Evolutionary conservation across 2,113 vertebrate genomes (phyloP), one percentile per base, ranked within the genome.

Genomic region (Lepus europaeus): DNA sequence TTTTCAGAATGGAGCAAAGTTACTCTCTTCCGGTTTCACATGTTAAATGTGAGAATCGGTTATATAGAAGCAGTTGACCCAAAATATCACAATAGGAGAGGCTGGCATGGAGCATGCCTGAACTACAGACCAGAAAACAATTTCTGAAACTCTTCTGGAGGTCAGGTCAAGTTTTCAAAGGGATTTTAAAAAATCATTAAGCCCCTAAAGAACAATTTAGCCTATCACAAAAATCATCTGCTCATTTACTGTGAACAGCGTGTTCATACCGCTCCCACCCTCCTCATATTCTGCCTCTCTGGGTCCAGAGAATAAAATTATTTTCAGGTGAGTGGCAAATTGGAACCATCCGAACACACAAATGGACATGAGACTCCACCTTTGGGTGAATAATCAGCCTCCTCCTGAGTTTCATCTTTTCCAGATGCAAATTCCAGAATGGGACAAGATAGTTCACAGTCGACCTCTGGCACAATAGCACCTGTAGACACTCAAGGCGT

Each of bases 381-480:
- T 73, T 89, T 36, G 33, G 10, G 17, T 74, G n/a, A 89, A 53
- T 66, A 92, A n/a, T 1, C 73, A 77, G 22, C n/a, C 33, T 94
- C 66, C 90, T n/a, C 36, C 39, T 85, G 49, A 79, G 70, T 82
- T 82, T 69, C 14, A 11, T 1, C 64, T 92, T 79, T 87, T 76
- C 39, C 20, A 79, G 59, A 92, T 66, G 31, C 63, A 79, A 51
- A 95, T 92, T 95, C n/a, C 81, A 87, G 33, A 68, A 11, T 68
- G 49, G 61, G 36, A 61, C 61, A 73, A 89, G 36, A 25, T 19
- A 64, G 36, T 88, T 27, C 25, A 19, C 49, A 86, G 17, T 61
- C 9, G 11, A 36, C 29, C 63, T 77, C 84, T 89, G 53, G 9
- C 45, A 36, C 12, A 53, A 0, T 3, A 73, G 49, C 68, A 27